A percentile compares a stretch with the other conserved stretches of the same genome.
These are phyloP conservation scores for Ceraclea dissimilis DNA, from an alignment of 2,888 invertebrate genomes.

Conservation along the genomic window DNA sequence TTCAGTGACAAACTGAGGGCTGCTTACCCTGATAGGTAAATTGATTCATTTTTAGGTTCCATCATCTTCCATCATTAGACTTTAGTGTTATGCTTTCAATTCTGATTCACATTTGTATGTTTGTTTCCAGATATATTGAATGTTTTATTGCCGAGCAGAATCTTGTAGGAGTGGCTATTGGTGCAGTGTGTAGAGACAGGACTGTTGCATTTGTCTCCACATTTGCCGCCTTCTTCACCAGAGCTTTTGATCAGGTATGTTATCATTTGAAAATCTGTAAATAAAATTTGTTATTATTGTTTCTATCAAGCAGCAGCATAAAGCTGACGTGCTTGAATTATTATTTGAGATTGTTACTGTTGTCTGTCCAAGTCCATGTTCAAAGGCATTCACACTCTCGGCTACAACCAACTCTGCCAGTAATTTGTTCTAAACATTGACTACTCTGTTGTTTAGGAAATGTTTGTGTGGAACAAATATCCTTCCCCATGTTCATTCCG, in stretches of 20 bases:
- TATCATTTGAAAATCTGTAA: not conserved
- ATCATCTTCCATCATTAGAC: too few relatives aligned
- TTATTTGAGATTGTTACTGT: too few relatives aligned
- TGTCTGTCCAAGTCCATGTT: too few relatives aligned
- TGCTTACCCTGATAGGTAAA: slow-evolving; percentile 51
- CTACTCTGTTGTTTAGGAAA: too few relatives aligned
- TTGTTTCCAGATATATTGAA: slow-evolving; percentile 69
- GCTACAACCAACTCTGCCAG: too few relatives aligned
- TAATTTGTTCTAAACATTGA: too few relatives aligned
- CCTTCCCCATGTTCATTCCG: too few relatives aligned
- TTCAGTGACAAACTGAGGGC: slow-evolving; percentile 88
- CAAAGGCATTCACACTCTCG: too few relatives aligned
- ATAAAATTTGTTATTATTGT: not conserved
- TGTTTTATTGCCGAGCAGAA: slow-evolving; percentile 99
- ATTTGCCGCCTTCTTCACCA: slow-evolving; percentile 95
- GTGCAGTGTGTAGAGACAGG: slow-evolving; percentile 86
- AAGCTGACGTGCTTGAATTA: too few relatives aligned
- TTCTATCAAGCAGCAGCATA: too few relatives aligned
- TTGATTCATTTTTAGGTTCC: not conserved
- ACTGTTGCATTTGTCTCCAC: slow-evolving; percentile 93
- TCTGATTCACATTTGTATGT: not conserved
- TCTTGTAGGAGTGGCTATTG: slow-evolving; percentile 91
- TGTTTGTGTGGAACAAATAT: too few relatives aligned
- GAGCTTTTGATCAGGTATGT: slow-evolving; percentile 88
- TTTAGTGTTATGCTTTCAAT: too few relatives aligned